Base-by-base conservation (phyloP, 2,888 invertebrate species). In the Melolontha melolontha region DNA sequence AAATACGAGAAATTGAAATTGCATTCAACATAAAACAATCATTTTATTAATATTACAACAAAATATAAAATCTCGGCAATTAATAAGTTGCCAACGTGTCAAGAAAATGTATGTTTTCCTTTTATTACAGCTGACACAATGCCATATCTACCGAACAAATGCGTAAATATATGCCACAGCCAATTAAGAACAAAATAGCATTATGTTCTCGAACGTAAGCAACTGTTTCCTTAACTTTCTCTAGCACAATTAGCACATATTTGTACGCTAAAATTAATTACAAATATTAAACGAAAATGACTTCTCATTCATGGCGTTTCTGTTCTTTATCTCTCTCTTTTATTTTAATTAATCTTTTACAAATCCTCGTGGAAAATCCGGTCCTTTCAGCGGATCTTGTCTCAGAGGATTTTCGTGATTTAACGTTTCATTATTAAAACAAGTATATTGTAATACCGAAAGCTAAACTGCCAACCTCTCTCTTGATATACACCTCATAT, bases 301-400 rank as follows among this genome's bases (percentile, higher is more conserved):
- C 12, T 27, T 51, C n/a, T 34, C 54, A 54, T 54, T 54, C 54
- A 8, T 39, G 39, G 11, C 39, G 39, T 11, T 39, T 40, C 16
- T 17, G 14, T 40, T 10, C 40, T 7, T 8, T 16, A 11, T 34
- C n/a, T 16, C 17, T 4, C 4, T 1, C 22, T 22, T 34, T 16
- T 54, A 39, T 34, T 54, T 54, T 54, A 29, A 54, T 54, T 54
- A 54, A 54, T 54, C 54, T 54, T 54, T 54, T 39, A 54, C 39
- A 54, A 54, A 54, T 54, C 39, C 54, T 34, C n/a, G 16, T 39
- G 39, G 39, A 17, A 34, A 39, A 54, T 54, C 14, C 34, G 6
- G 8, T 40, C 40, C 54, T 54, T 54, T 54, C 54, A 54, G 40
- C 40, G 39, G 14, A 54, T 40, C 2, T 2, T 12, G 54, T 54